phyloP scores from a whole-genome alignment of 2,797 vertebrate species.

The Okamejei kenojei region DNA sequence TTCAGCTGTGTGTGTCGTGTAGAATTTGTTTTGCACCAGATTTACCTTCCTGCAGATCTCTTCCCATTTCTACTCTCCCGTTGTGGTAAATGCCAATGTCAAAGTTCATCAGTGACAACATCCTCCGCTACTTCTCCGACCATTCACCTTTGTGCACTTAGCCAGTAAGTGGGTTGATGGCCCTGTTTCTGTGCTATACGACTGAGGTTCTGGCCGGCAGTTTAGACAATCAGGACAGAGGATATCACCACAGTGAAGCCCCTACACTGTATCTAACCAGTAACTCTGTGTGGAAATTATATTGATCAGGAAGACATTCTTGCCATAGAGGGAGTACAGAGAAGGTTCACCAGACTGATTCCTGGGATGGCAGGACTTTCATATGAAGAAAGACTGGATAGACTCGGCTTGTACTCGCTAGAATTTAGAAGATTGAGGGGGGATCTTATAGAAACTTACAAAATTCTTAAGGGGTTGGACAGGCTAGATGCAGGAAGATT shows the following conservation, averaged over 20 bases:
- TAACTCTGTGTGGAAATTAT: not conserved
- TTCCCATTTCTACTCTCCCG: not conserved
- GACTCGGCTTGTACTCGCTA: too few species aligned
- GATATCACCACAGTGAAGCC: not conserved
- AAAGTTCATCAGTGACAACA: not conserved
- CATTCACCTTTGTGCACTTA: not conserved
- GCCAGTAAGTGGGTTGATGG: too few species aligned
- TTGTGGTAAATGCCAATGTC: not conserved
- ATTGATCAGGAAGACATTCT: not conserved
- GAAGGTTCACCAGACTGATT: too few species aligned
- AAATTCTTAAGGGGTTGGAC: too few species aligned
- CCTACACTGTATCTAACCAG: not conserved
- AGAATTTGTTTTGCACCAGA: not conserved
- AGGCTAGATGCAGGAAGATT: too few species aligned
- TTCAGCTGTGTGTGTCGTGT: not conserved
- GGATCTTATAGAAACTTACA: too few species aligned
- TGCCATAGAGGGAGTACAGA: too few species aligned
- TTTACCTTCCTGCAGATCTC: not conserved
- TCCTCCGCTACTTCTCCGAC: not conserved
- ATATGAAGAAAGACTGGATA: too few species aligned
- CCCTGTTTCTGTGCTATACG: too few species aligned
- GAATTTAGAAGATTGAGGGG: too few species aligned
- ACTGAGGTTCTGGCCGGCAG: not conserved
- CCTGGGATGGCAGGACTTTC: too few species aligned
- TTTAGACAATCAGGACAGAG: not conserved